A percentile compares a stretch with the other conserved stretches of the same genome.
Conservation (phyloP, 2,113 vertebrate species). For the Phrynocephalus versicolor region DNA sequence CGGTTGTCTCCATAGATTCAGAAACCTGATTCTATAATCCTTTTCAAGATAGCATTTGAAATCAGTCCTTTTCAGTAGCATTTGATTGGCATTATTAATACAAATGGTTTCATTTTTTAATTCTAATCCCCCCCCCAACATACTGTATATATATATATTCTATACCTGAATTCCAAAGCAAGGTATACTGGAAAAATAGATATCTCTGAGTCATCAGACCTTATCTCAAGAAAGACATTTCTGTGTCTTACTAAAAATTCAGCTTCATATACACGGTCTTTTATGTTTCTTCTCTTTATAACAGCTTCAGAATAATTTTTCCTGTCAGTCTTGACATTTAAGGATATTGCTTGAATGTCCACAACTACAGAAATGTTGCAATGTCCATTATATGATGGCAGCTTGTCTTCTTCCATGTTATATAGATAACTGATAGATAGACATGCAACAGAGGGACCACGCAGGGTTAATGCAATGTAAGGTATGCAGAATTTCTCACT, state of each 20-base stretch:
- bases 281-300: conserved; percentile 27
- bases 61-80: too few relatives aligned
- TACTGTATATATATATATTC: too few relatives aligned
- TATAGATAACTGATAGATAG: not conserved
- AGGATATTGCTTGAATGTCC: conserved; percentile 15
- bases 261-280: conserved; percentile 37
- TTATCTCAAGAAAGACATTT: conserved; percentile 46
- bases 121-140: too few relatives aligned
- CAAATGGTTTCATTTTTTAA: too few relatives aligned
- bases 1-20: not conserved
- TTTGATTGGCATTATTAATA: conserved; percentile 19
- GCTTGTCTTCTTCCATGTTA: not conserved
- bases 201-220: conserved; percentile 33
- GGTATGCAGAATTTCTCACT: not conserved
- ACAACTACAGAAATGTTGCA: conserved; percentile 12
- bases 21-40: not conserved
- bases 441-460: not conserved
- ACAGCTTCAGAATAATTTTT: conserved; percentile 26
- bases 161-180: conserved; percentile 37
- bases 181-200: conserved; percentile 32
- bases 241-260: conserved; percentile 35
- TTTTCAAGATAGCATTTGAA: not conserved
- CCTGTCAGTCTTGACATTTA: conserved; percentile 9
- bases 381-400: conserved; percentile 15
- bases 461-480: not conserved